A percentile compares a stretch with the other conserved stretches of the same genome.
These are phyloP conservation scores for Dicyrtomina minuta DNA, from an alignment of 2,888 invertebrate genomes.

Conservation along the genomic window DNA sequence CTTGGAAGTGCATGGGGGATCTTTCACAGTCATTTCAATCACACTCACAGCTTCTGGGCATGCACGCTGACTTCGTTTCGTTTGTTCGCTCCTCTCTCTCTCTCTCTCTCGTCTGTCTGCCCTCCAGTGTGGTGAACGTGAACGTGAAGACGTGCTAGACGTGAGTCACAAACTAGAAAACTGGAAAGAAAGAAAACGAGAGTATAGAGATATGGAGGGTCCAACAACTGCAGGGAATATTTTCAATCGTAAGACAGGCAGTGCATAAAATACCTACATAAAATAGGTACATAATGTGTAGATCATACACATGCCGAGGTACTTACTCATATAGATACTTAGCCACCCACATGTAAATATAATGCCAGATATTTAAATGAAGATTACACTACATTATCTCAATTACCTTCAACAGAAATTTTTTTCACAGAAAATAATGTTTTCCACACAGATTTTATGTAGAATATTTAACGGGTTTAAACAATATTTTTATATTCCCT, in stretches of 20 bases:
- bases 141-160: background rate
- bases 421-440: too few species aligned
- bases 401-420: too few species aligned
- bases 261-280: too few species aligned
- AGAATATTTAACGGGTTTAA: too few species aligned
- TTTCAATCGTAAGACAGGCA: background rate
- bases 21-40: background rate
- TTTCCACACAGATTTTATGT: too few species aligned
- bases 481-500: too few species aligned
- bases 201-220: background rate
- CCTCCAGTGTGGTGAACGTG: background rate
- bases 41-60: background rate
- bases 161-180: background rate
- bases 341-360: too few species aligned
- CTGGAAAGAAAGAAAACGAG: background rate
- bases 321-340: too few species aligned
- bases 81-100: background rate
- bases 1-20: background rate
- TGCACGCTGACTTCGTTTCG: background rate
- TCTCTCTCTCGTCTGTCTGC: conserved; percentile 6
- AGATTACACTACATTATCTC: too few species aligned
- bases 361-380: too few species aligned
- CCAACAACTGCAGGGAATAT: background rate
- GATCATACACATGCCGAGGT: too few species aligned
- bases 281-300: too few species aligned